Base-by-base conservation (phyloP, 2,888 invertebrate species). In the Steromphala cineraria region DNA sequence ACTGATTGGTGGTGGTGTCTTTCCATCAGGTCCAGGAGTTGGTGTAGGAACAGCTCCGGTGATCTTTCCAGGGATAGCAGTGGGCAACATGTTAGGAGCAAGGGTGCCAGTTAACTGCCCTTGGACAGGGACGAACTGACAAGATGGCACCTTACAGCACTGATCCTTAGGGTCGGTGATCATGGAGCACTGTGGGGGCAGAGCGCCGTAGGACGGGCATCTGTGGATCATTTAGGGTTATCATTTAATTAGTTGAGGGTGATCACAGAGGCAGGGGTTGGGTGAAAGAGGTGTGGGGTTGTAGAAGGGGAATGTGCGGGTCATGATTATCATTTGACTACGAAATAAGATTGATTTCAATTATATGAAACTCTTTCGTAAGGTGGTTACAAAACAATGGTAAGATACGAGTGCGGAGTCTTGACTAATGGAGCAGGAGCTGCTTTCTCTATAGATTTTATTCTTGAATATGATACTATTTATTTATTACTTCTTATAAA, bases 41-140 rank as follows among this genome's bases (percentile, higher is more conserved):
- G 85, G 86, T 76, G 36, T 79, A 67, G 80, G 81, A 19, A 82
- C 85, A 52, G 67, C 82, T 79, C 88, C 88, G 36, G 83, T 84
- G 67, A 86, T 75, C 28, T 87, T 81, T 21, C 88, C 88, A 8
- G 88, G 88, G 13, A 87, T 84, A 28, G 83, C 83, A 36, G 88
- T 88, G 5, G 87, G 87, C n/a, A 85, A 80, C 82, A 86, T 75
- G 53, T 82, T 82, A n/a, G 88, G 88, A 21, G 86, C 83, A 17
- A 86, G 28, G 13, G 87, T 88, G 8, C 88, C 88, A 7, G 83
- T 84, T 28, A 86, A 82, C 79, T 83, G 82, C 52, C 83, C 82
- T 17, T 81, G 67, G 67, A 17, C 31, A 0, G 67, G 17, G 17
- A 36, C 31, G 28, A 67, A 67, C 67, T 82, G 71, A 79, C 83